These are phyloP conservation scores for Schlechtendalia chinensis DNA, from an alignment of 1,140 invertebrate genomes.

Conservation along the genomic window DNA sequence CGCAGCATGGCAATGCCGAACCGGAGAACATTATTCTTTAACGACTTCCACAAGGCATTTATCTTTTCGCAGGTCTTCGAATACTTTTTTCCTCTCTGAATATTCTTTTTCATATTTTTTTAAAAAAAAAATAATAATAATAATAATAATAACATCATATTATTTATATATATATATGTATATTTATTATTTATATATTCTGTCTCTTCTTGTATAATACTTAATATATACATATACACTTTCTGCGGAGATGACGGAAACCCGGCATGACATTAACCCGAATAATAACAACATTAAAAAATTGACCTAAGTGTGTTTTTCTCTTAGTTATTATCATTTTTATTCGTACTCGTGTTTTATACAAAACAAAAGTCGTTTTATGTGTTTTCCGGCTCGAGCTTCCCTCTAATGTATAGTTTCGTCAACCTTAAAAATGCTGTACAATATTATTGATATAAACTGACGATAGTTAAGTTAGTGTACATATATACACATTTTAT, in stretches of 20 bases:
- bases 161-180: constrained; percentile 10
- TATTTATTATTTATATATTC: constrained; percentile 30
- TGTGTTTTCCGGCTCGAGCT: constrained; percentile 6
- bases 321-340: constrained; percentile 11
- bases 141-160: constrained; percentile 14
- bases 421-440: neutral
- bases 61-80: constrained; percentile 45
- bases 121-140: too few relatives aligned
- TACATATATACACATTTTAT: too few relatives aligned
- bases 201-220: constrained; percentile 20
- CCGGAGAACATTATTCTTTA: constrained; percentile 50
- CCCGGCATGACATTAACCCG: constrained; percentile 32
- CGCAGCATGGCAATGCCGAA: constrained; percentile 24
- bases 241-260: constrained; percentile 30
- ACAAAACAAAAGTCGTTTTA: constrained; percentile 29
- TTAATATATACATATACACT: constrained; percentile 7
- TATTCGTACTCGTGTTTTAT: constrained; percentile 8
- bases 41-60: constrained; percentile 50
- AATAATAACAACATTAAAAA: constrained; percentile 43
- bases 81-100: constrained; percentile 40
- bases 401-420: constrained; percentile 18
- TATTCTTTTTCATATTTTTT: constrained; percentile 29
- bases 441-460: constrained; percentile 13
- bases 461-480: neutral
- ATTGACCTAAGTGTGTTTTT: constrained; percentile 27